Evolutionary conservation across 2,888 invertebrate species (phyloP), one percentile per base, ranked within the genome.

Genomic region (Baronia brevicornis): DNA sequence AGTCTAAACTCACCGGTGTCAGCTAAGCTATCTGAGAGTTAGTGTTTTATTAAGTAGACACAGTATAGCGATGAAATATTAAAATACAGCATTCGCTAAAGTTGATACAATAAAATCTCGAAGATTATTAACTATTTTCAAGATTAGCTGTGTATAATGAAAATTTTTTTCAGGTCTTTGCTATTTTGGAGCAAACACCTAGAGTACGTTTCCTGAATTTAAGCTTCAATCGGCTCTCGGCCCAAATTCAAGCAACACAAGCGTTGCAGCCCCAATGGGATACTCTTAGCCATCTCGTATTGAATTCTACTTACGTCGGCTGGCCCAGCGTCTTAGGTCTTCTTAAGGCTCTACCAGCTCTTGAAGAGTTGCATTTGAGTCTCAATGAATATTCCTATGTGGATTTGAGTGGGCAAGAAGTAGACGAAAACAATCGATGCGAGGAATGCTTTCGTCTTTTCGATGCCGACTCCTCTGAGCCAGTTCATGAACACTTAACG

Each of bases 291-390:
- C 91, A 91, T 62, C 87, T 96, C 38, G 93, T 97, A 26, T 82
- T 97, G 8, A 97, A 97, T 71, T 94, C 93, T 26, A 96, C 96
- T 0, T 88, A 91, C 46, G 88, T 96, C 12, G 90, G 93, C 39
- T 97, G 96, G 97, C 87, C 89, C 19, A 92, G 91, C 49, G 89
- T 97, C 21, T 89, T 91, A 51, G 87, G 89, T 25, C 79, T 97
- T 41, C 85, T 96, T 31, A 89, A 90, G 55, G 87, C 91, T 57
- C 84, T 94, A 41, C 92, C 91, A 35, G 90, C 90, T 61, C 85
- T 97, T 22, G 93, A 95, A 82, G 97, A 97, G 75, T 84, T 98
- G 44, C 97, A 97, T 75, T 80, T 97, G 54, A 96, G 97, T 60
- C 86, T 96, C 39, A 98, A 97, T 72, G 92, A 94, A 64, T 96